These are phyloP conservation scores for Popillia japonica DNA, from an alignment of 1,140 invertebrate species.

Conservation along the genomic window DNA sequence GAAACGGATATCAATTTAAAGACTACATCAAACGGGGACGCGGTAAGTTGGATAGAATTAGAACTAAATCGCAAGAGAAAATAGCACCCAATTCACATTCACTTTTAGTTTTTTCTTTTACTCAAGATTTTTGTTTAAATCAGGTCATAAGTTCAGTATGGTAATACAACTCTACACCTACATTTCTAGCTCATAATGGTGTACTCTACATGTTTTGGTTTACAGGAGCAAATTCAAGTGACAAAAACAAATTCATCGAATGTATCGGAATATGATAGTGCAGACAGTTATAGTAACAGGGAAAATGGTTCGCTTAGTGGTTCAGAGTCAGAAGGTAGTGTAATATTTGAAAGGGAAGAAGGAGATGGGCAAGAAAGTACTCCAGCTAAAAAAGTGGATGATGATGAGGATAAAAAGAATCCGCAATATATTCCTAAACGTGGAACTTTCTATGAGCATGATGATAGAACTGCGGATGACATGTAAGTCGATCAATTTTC, in stretches of 20 bases:
- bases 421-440: slow-evolving; percentile 96
- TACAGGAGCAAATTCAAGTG: neutral
- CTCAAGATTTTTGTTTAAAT: slow-evolving; percentile 10
- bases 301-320: slow-evolving; percentile 48
- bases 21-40: neutral
- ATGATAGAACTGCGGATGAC: slow-evolving; percentile 84
- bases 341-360: slow-evolving; percentile 65
- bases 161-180: neutral
- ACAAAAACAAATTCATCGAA: slow-evolving; percentile 41
- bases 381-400: slow-evolving; percentile 78
- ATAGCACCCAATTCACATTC: neutral
- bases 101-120: slow-evolving; percentile 14
- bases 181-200: neutral
- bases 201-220: neutral
- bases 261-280: slow-evolving; percentile 57
- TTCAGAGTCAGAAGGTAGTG: slow-evolving; percentile 62
- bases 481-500: slow-evolving; percentile 58
- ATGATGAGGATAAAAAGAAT: slow-evolving; percentile 94
- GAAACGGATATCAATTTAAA: neutral
- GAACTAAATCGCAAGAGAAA: neutral
- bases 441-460: slow-evolving; percentile 96
- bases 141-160: slow-evolving; percentile 34
- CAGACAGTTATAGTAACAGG: slow-evolving; percentile 55
- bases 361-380: slow-evolving; percentile 70
- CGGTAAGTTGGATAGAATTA: neutral